These are phyloP conservation scores for Protobothrops flavoviridis DNA, from an alignment of 2,113 vertebrate species.

Conservation along the genomic window DNA sequence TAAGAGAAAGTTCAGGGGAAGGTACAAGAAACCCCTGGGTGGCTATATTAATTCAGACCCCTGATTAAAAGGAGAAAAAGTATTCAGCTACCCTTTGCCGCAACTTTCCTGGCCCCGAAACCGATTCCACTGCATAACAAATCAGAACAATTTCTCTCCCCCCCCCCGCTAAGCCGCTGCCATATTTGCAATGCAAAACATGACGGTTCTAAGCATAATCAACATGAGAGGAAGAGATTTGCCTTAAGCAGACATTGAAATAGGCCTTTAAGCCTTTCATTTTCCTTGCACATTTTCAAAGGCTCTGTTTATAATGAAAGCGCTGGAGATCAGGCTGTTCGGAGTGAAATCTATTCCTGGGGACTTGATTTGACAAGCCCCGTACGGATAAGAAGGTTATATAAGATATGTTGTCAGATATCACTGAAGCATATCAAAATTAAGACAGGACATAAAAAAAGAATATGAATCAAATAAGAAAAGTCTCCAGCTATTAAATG, in stretches of 20 bases:
- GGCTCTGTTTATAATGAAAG: conserved; percentile 36
- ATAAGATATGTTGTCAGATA: conserved; percentile 56
- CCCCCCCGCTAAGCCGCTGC: neutral
- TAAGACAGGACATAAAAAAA: conserved; percentile 68
- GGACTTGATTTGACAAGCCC: conserved; percentile 49
- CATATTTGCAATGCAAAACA: conserved; percentile 15
- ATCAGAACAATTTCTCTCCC: neutral
- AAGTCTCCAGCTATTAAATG: conserved; percentile 57
- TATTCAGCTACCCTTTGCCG: no score
- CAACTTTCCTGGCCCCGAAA: neutral
- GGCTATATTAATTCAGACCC: neutral
- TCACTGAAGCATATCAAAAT: conserved; percentile 58
- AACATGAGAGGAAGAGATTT: conserved; percentile 43
- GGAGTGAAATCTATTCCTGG: conserved; percentile 26
- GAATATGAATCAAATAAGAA: conserved; percentile 55
- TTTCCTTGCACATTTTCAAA: neutral
- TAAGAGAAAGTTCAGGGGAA: neutral
- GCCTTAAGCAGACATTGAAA: conserved; percentile 33
- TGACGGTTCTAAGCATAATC: conserved; percentile 26
- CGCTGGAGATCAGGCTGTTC: conserved; percentile 40
- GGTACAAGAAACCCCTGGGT: neutral
- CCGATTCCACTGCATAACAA: neutral
- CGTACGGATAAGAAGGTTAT: conserved; percentile 60
- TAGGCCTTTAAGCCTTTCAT: conserved; percentile 40
- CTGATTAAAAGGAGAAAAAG: neutral